A percentile compares a stretch with the other conserved stretches of the same genome.
Conservation (phyloP, 2,888 invertebrate genomes). For the Latheticus oryzae region DNA sequence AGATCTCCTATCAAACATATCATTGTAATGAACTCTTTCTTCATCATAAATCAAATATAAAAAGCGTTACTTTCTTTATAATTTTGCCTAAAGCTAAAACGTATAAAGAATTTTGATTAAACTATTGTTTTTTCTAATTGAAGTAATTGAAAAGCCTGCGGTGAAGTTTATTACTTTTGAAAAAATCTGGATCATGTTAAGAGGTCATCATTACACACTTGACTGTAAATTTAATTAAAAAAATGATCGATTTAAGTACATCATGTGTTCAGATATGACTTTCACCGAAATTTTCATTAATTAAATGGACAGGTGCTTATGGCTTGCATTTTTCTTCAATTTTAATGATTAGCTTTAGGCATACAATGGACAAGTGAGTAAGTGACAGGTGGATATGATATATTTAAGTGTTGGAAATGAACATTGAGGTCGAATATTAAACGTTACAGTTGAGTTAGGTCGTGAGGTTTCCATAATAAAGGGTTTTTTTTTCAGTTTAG, state of each 20-base stretch:
- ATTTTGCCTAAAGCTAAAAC: too few relatives aligned
- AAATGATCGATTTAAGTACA: conserved; percentile 8
- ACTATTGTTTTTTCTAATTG: conserved; percentile 2
- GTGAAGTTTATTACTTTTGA: conserved; percentile 8
- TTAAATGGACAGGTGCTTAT: conserved; percentile 20
- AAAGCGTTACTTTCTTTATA: too few relatives aligned
- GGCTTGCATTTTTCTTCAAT: too few relatives aligned
- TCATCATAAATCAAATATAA: too few relatives aligned
- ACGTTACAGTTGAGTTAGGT: conserved; percentile 26
- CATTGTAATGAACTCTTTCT: too few relatives aligned
- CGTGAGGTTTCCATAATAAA: conserved; percentile 23
- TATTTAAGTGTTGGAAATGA: conserved; percentile 4
- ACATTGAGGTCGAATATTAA: conserved; percentile 23
- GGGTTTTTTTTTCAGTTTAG: conserved; percentile 21
- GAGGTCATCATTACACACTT: conserved; percentile 7
- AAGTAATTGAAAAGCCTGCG: conserved; percentile 12
- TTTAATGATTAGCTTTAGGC: conserved; percentile 3
- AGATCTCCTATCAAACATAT: too few relatives aligned
- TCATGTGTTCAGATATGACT: conserved; percentile 11
- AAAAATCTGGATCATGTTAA: conserved; percentile 17
- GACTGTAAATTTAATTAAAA: conserved; percentile 6
- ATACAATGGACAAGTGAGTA: conserved; percentile 14
- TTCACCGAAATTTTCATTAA: conserved; percentile 24
- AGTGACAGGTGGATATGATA: conserved; percentile 21
- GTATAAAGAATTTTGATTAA: conserved; percentile 12